Conservation (phyloP, 2,797 vertebrate genomes). For the Cheirogaleus major region DNA sequence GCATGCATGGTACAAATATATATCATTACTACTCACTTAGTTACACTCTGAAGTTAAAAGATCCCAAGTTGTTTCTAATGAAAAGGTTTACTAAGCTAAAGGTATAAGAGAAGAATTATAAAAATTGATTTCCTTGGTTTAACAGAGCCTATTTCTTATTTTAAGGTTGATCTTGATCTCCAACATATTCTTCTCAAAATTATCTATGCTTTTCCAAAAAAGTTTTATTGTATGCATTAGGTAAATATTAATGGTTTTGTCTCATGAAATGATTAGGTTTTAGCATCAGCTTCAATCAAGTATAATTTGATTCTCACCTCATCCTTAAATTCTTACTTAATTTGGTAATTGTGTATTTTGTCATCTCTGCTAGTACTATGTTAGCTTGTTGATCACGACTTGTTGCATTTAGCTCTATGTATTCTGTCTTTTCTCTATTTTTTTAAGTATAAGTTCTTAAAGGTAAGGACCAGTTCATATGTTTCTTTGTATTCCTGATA, state of each 20-base stretch:
- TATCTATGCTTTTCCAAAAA: constrained; percentile 5
- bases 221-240: not conserved
- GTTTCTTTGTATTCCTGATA: not conserved
- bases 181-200: not conserved
- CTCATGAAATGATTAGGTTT: not conserved
- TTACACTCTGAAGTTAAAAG: not conserved
- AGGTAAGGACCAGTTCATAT: not conserved
- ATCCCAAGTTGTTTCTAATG: not conserved
- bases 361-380: not conserved
- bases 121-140: not conserved
- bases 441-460: not conserved
- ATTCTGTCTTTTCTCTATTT: not conserved
- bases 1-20: not conserved
- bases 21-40: not conserved
- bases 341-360: not conserved
- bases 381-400: not conserved
- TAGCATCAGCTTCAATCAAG: not conserved
- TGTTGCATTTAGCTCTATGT: not conserved
- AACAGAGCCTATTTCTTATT: not conserved
- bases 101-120: not conserved
- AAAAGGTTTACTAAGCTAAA: constrained; percentile 17
- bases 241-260: not conserved
- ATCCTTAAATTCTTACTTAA: not conserved
- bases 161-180: not conserved
- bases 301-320: not conserved